Evolutionary conservation across 35 echinoderm and acorn worm species (phyloP).

Genomic region (Apostichopus californicus): DNA sequence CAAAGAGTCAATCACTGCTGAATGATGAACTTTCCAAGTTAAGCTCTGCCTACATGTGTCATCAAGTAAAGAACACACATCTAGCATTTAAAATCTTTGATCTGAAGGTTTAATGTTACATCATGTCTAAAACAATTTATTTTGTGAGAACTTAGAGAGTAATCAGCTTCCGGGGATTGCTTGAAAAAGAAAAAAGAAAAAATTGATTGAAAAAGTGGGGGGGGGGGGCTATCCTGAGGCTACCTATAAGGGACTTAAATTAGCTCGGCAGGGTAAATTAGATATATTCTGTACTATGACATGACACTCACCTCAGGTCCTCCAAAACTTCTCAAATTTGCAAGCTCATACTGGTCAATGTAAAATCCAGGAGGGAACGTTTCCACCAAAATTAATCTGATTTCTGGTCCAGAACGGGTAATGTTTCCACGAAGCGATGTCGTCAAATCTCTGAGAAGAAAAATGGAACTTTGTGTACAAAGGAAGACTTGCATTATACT

Average conservation of each 20-base stretch:
- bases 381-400: not conserved
- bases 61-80: too few relatives aligned
- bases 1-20: too few relatives aligned
- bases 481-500: not conserved
- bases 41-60: too few relatives aligned
- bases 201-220: not conserved
- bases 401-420: not conserved
- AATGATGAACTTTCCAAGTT: too few relatives aligned
- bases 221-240: not conserved
- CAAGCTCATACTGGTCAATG: constrained; percentile 5
- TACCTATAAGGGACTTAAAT: not conserved
- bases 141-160: too few relatives aligned
- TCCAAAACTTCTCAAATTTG: constrained; percentile 19
- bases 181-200: too few relatives aligned
- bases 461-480: not conserved
- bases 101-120: too few relatives aligned
- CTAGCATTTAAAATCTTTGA: too few relatives aligned
- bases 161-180: not conserved
- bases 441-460: not conserved
- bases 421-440: not conserved
- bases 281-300: not conserved
- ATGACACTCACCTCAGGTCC: constrained; percentile 7
- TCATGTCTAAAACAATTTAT: too few relatives aligned
- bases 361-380: constrained; percentile 13
- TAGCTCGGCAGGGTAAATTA: not conserved